A percentile compares a stretch with the other conserved stretches of the same genome.
phyloP scores from a whole-genome alignment of 2,113 vertebrate genomes.

The Eira barbara region DNA sequence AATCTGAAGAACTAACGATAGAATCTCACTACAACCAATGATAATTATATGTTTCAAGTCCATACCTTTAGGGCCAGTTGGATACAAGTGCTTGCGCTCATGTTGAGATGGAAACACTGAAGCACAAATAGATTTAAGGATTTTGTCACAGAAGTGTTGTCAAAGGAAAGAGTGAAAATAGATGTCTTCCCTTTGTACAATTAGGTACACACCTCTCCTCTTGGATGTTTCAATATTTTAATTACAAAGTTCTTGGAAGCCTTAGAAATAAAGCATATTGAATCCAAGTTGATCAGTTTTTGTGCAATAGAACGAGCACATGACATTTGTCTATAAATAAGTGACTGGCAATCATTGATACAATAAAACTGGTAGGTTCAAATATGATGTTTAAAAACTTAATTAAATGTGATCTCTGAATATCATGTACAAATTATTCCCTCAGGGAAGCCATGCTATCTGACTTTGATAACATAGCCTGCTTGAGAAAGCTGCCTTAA shows the following conservation, averaged over 20 bases:
- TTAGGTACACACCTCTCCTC: background rate
- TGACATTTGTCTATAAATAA: slow-evolving; percentile 26
- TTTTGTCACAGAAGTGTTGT: background rate
- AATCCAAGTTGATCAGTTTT: background rate
- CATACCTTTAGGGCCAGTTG: background rate
- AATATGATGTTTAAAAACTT: background rate
- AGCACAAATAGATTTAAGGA: slow-evolving; percentile 22
- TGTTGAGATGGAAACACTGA: slow-evolving; percentile 24
- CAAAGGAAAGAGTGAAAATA: background rate
- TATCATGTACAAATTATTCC: slow-evolving; percentile 31
- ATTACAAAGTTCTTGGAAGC: background rate
- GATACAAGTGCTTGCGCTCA: background rate
- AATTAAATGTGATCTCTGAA: slow-evolving; percentile 26
- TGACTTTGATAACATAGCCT: slow-evolving; percentile 35
- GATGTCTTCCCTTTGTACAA: background rate
- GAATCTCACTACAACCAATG: background rate
- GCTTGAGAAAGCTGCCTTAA: slow-evolving; percentile 34
- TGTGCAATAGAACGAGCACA: background rate
- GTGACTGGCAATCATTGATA: background rate
- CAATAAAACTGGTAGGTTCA: slow-evolving; percentile 38
- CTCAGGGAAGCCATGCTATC: background rate
- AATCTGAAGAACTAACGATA: slow-evolving; percentile 32
- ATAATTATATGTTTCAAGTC: slow-evolving; percentile 15
- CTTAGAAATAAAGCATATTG: slow-evolving; percentile 4
- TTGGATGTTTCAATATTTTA: slow-evolving; percentile 39